Evolutionary conservation across 2,797 vertebrate species (phyloP).

Genomic region (Pterois miles): DNA sequence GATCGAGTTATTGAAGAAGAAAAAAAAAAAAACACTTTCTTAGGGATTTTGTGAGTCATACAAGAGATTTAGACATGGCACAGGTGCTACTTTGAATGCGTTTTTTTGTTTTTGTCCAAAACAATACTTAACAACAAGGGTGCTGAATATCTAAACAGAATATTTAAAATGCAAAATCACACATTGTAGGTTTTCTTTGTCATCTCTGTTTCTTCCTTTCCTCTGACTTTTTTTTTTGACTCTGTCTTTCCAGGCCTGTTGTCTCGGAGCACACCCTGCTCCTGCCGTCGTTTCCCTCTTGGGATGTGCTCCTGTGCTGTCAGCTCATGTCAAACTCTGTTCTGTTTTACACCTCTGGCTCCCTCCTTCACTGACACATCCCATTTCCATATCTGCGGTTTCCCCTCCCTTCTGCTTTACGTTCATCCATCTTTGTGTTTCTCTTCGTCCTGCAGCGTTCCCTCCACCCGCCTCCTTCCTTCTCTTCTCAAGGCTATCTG

Average conservation of each 20-base stretch:
- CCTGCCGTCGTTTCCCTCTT: slow-evolving; percentile 50
- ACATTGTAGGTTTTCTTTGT: neutral
- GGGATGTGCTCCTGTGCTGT: slow-evolving; percentile 59
- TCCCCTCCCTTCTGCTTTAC: slow-evolving; percentile 21
- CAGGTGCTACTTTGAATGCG: slow-evolving; percentile 38
- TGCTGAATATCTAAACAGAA: slow-evolving; percentile 29
- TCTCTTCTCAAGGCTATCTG: slow-evolving; percentile 64
- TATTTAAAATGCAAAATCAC: slow-evolving; percentile 31
- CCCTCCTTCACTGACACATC: slow-evolving; percentile 65
- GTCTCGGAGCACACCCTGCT: slow-evolving; percentile 37
- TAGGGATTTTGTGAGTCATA: slow-evolving; percentile 36
- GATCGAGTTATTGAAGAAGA: slow-evolving; percentile 4
- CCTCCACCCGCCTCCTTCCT: slow-evolving; percentile 35
- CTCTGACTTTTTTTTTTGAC: neutral
- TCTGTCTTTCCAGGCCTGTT: slow-evolving; percentile 19
- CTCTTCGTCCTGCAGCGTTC: slow-evolving; percentile 38
- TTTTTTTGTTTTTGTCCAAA: slow-evolving; percentile 15
- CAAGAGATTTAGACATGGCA: slow-evolving; percentile 6
- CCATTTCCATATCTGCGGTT: slow-evolving; percentile 70
- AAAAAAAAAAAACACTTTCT: neutral
- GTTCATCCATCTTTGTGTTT: slow-evolving; percentile 57
- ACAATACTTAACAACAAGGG: slow-evolving; percentile 59
- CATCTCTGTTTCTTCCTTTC: neutral
- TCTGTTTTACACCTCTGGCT: slow-evolving; percentile 66
- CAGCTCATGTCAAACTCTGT: slow-evolving; percentile 72